Evolutionary conservation across 2,797 vertebrate species (phyloP).

Genomic region (Pipistrellus kuhlii): DNA sequence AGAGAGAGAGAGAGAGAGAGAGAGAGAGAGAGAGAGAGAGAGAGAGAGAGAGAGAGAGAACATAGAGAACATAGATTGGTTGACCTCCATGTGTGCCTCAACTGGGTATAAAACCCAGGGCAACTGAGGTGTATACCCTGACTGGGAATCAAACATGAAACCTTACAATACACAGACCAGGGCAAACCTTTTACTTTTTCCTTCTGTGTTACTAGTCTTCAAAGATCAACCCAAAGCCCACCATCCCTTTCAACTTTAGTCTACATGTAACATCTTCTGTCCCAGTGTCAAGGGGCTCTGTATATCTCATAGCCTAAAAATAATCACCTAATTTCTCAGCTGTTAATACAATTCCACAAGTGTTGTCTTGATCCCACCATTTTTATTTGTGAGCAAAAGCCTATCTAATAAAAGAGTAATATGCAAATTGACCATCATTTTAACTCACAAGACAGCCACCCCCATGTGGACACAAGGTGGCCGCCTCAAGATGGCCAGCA

Average conservation of each 20-base stretch:
- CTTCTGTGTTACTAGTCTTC: not conserved
- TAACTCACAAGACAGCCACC: too few relatives aligned
- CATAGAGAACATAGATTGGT: not conserved
- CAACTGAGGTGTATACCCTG: not conserved
- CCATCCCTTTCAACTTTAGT: not conserved
- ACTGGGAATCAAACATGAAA: not conserved
- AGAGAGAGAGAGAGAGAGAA: not conserved
- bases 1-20: not conserved
- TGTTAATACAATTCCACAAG: not conserved
- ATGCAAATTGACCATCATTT: too few relatives aligned
- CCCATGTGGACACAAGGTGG: too few relatives aligned
- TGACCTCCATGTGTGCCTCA: not conserved
- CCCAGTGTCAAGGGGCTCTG: not conserved
- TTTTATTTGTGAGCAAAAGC: not conserved
- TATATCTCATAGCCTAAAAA: conserved; percentile 28
- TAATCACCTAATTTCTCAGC: not conserved
- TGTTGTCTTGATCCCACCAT: not conserved
- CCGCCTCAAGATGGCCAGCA: too few relatives aligned
- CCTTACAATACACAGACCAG: not conserved
- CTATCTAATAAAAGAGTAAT: too few relatives aligned
- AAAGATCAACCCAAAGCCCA: not conserved
- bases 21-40: not conserved
- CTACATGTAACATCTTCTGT: not conserved
- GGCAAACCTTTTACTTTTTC: not conserved
- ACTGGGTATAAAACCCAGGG: not conserved